These are phyloP conservation scores for Mycteria americana DNA, from an alignment of 2,797 vertebrate genomes.

Conservation along the genomic window DNA sequence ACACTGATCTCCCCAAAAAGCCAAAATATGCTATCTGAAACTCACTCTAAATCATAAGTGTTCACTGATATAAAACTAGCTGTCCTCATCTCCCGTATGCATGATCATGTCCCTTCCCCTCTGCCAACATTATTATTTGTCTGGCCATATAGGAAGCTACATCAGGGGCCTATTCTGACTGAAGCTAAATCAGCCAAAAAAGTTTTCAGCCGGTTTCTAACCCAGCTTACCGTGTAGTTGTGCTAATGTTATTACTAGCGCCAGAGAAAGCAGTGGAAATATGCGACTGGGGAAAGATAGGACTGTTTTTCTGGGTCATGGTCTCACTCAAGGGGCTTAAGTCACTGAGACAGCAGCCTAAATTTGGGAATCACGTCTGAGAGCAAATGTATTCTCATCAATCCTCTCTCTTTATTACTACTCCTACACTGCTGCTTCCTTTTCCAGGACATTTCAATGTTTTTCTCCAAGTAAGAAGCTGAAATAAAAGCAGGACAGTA, in stretches of 20 bases:
- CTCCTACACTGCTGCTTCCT: neutral
- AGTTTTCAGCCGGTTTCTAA: neutral
- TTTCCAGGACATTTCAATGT: neutral
- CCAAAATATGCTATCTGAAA: neutral
- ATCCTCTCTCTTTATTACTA: neutral
- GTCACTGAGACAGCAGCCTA: neutral
- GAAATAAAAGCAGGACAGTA: neutral
- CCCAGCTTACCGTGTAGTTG: neutral
- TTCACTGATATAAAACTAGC: neutral
- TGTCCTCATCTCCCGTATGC: neutral
- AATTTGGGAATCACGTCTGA: neutral
- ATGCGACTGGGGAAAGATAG: neutral
- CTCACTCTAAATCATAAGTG: neutral
- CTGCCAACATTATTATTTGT: neutral
- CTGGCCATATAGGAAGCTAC: neutral
- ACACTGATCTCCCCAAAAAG: neutral
- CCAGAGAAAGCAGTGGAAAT: neutral
- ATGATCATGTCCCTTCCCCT: neutral
- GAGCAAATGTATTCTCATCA: neutral
- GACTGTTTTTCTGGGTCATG: neutral
- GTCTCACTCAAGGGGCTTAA: neutral
- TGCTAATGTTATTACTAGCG: neutral
- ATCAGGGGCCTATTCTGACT: neutral
- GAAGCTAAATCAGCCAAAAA: neutral
- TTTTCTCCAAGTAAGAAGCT: neutral